Evolutionary conservation across 2,888 invertebrate species (phyloP), one percentile per base, ranked within the genome.

Genomic region (Nemoura dubitans): DNA sequence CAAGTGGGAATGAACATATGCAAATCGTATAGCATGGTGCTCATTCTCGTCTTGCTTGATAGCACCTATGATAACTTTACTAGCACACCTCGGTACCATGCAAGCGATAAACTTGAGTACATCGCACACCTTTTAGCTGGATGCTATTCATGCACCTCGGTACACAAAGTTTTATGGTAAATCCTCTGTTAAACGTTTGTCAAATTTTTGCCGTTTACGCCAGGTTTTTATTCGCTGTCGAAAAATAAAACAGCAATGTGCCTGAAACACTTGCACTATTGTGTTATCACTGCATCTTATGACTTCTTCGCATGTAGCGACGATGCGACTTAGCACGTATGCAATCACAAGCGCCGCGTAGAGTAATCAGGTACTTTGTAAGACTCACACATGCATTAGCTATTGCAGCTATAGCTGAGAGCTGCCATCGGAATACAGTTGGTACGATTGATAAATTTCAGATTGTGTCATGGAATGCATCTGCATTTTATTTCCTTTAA

Each of bases 1-100:
- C 59, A 59, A 59, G 59, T 59, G 59, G 59, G 59, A 59, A 59
- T 59, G 59, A 59, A 59, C 59, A 59, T 59, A 59, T 59, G 59
- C 59, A 59, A 59, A 59, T 7, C 59, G 21, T n/a, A n/a, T n/a
- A n/a, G n/a, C n/a, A n/a, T n/a, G n/a, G 16, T 21, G 59, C 59
- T 59, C 14, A 21, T 10, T 59, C 14, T 14, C 3, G 59, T 21
- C 16, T 59, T 59, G 59, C 59, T 59, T 21, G 59, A 59, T 59
- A 21, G 59, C 59, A 59, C 59, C 14, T 6, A 36, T 59, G 59
- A 36, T 59, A 59, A 1, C 36, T 36, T 36, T 36, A 6, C 59
- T 10, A 36, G 14, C 16, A 59, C 59, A 59, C 59, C 59, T 21
- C 36, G 2, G 21, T 59, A 59, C 2, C 59, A 59, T 36, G 36